Evolutionary conservation across 2,113 vertebrate species (phyloP).

Genomic region (Thinocorus orbignyianus): DNA sequence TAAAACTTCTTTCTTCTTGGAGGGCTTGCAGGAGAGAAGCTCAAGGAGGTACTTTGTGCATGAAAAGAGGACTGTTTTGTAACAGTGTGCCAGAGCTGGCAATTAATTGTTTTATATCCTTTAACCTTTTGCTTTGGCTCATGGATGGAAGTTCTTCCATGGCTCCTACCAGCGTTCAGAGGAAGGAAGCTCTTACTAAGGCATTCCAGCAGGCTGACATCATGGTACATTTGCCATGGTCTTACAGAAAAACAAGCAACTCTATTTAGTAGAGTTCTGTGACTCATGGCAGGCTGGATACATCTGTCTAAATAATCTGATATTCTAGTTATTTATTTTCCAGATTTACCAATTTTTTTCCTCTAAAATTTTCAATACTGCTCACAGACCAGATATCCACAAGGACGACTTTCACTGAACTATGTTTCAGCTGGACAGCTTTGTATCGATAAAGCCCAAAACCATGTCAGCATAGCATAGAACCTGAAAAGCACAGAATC

Average conservation of each 20-base stretch:
- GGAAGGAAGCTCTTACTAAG: constrained; percentile 60
- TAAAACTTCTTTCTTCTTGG: neutral
- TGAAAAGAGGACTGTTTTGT: neutral
- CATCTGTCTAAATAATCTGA: constrained; percentile 17
- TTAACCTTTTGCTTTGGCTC: neutral
- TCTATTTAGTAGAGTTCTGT: neutral
- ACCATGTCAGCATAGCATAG: neutral
- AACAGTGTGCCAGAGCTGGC: neutral
- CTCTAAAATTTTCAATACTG: neutral
- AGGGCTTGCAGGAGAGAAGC: neutral
- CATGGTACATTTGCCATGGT: constrained; percentile 1
- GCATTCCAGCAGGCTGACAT: constrained; percentile 50
- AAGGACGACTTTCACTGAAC: neutral
- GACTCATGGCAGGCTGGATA: constrained; percentile 28
- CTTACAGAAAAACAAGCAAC: constrained; percentile 35
- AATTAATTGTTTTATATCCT: neutral
- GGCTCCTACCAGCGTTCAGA: neutral
- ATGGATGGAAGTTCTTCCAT: neutral
- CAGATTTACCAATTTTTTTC: neutral
- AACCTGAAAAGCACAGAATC: neutral
- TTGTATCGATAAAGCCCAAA: neutral
- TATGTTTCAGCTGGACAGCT: neutral
- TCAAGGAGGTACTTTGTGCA: neutral
- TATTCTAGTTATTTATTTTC: neutral
- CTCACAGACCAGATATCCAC: neutral